A percentile compares a stretch with the other conserved stretches of the same genome.
These are phyloP conservation scores for Osmoderma eremita DNA, from an alignment of 2,888 invertebrate genomes.

Conservation along the genomic window DNA sequence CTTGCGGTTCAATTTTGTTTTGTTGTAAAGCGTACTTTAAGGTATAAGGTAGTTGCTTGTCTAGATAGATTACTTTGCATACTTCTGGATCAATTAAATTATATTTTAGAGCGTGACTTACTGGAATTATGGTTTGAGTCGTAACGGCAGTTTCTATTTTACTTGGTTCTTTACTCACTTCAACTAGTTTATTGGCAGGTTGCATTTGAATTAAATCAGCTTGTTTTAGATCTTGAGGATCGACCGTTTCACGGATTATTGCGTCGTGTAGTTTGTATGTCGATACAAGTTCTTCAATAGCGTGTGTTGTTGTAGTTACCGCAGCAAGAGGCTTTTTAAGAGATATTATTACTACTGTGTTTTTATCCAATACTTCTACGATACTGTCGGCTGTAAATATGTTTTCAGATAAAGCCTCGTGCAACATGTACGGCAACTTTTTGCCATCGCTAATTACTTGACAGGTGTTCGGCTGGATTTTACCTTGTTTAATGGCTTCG, in stretches of 20 bases:
- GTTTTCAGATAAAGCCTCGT: constrained; percentile 61
- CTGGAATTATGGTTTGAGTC: constrained; percentile 46
- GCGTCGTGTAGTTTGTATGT: background rate
- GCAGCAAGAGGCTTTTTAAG: background rate
- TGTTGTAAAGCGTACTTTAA: constrained; percentile 77
- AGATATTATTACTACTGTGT: constrained; percentile 22
- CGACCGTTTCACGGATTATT: background rate
- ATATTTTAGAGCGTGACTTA: constrained; percentile 69
- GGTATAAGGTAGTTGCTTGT: constrained; percentile 70
- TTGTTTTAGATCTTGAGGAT: background rate
- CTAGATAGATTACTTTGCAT: constrained; percentile 69
- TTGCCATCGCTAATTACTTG: constrained; percentile 69
- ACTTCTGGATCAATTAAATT: constrained; percentile 72
- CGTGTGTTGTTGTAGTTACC: background rate
- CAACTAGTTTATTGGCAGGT: background rate
- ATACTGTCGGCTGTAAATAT: constrained; percentile 23
- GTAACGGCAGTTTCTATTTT: constrained; percentile 17
- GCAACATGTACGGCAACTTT: constrained; percentile 71
- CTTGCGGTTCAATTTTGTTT: constrained; percentile 73
- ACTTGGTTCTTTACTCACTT: constrained; percentile 15
- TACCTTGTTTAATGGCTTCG: constrained; percentile 66
- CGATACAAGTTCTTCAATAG: background rate
- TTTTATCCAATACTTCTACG: constrained; percentile 24
- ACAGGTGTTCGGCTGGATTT: constrained; percentile 69
- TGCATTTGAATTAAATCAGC: constrained; percentile 8